Conservation (phyloP, 1,140 invertebrate species). For the Lasioglossum albipes region DNA sequence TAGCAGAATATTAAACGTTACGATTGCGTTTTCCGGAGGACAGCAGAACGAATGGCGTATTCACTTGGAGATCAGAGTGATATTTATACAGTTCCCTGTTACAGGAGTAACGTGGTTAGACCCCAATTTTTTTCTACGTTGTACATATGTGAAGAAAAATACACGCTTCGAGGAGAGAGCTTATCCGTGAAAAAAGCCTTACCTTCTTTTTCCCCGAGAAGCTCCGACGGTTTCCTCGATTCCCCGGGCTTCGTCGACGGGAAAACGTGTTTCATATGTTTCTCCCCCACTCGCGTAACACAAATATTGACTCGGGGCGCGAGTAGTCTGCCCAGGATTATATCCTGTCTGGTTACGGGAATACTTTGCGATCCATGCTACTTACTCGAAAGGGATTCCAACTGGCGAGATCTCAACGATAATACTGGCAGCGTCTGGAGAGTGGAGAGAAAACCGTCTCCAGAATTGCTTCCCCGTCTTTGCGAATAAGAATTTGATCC, state of each 20-base stretch:
- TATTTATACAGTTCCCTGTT: background rate
- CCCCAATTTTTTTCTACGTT: background rate
- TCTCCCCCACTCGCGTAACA: slow-evolving; percentile 25
- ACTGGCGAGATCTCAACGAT: slow-evolving; percentile 19
- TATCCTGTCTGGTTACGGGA: slow-evolving; percentile 50
- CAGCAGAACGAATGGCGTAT: slow-evolving; percentile 10
- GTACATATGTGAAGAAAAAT: slow-evolving; percentile 53
- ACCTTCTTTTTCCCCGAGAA: background rate
- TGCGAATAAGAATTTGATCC: background rate
- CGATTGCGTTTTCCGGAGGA: too few species aligned
- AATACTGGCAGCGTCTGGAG: background rate
- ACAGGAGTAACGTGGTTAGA: too few species aligned
- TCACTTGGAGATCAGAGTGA: slow-evolving; percentile 26
- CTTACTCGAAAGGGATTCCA: slow-evolving; percentile 38
- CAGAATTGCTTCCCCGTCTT: background rate
- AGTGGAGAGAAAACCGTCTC: background rate
- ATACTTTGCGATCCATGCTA: slow-evolving; percentile 23
- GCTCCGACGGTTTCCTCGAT: background rate
- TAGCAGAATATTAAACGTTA: too few species aligned
- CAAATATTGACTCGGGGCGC: slow-evolving; percentile 59
- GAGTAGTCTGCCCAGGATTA: slow-evolving; percentile 44
- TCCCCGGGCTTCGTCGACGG: slow-evolving; percentile 2
- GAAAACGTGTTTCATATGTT: slow-evolving; percentile 41
- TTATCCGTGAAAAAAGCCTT: too few species aligned
- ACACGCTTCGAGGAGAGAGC: background rate